Base-by-base conservation (phyloP, 2,888 invertebrate genomes). In the Amitus sp. region DNA sequence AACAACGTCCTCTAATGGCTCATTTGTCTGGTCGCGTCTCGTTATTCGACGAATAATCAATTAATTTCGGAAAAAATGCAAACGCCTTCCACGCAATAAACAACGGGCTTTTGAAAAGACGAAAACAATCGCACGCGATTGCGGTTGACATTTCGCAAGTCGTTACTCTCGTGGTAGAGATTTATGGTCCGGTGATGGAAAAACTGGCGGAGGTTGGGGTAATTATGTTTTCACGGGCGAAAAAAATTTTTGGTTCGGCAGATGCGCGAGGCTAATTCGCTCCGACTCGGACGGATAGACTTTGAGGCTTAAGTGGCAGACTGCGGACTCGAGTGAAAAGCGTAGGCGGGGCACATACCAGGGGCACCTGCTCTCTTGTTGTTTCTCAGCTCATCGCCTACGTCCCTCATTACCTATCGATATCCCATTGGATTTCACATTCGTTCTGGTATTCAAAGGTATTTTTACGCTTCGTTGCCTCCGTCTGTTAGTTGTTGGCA, bases 291-390 rank as follows among this genome's bases (percentile, higher is more conserved):
- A 42, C 45, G 27, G 15, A 30, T 15, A 17, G 33, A 33, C 47
- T 47, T 47, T 47, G 33, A 47, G n/a, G 47, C 33, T 33, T 47
- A 58, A 52, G 33, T 49, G 47, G 53, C 49, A 13, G n/a, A n/a
- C n/a, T n/a, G n/a, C n/a, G n/a, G n/a, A n/a, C n/a, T 39, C 68
- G 67, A 71, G 72, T 71, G 68, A 71, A 73, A 73, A 74, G 77
- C 76, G 78, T 78, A 74, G 78, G 78, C 76, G 78, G 76, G 72
- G 73, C 73, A 67, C 76, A 76, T 77, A 76, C 75, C 76, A 74
- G 70, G 75, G 73, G 77, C 78, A 78, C 78, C 78, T 78, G 77
- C 76, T 77, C 74, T 72, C 20, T 17, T 28, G 52, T 37, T 73
- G 75, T 75, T 72, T 73, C 70, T 73, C 66, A 65, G 57, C 42